phyloP scores from a whole-genome alignment of 2,113 vertebrate species.

The Hippocampus zosterae region DNA sequence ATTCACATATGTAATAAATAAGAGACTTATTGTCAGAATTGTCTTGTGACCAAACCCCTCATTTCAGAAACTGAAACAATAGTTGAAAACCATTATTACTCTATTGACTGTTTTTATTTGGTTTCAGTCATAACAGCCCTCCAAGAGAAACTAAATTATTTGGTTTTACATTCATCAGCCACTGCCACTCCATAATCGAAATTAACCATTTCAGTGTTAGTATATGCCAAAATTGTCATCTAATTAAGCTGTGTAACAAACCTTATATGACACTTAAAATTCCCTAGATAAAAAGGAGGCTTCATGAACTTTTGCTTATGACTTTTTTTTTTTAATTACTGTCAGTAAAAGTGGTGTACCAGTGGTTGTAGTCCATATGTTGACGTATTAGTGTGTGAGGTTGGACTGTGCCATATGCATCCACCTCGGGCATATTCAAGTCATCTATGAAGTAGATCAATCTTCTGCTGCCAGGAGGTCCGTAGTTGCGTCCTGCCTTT shows the following conservation, averaged over 20 bases:
- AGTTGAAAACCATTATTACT: no score
- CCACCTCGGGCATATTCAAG: slow-evolving; percentile 93
- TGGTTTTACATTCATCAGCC: slow-evolving; percentile 21
- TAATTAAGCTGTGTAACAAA: background rate
- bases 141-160: no score
- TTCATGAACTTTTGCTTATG: background rate
- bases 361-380: slow-evolving; percentile 94
- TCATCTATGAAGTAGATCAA: slow-evolving; percentile 93
- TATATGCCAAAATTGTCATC: background rate
- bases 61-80: no score
- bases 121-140: no score
- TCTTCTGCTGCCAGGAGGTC: slow-evolving; percentile 82
- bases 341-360: slow-evolving; percentile 62
- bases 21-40: no score
- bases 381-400: slow-evolving; percentile 91
- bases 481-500: slow-evolving; percentile 87
- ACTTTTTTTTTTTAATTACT: background rate
- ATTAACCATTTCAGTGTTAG: slow-evolving; percentile 11
- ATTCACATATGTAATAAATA: no score
- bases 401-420: slow-evolving; percentile 86
- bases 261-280: background rate
- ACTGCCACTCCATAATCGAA: slow-evolving; percentile 15
- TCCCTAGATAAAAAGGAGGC: background rate
- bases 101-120: no score
- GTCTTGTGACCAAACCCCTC: no score